Evolutionary conservation across 2,797 vertebrate species (phyloP).

Genomic region (Darevskia mixta): DNA sequence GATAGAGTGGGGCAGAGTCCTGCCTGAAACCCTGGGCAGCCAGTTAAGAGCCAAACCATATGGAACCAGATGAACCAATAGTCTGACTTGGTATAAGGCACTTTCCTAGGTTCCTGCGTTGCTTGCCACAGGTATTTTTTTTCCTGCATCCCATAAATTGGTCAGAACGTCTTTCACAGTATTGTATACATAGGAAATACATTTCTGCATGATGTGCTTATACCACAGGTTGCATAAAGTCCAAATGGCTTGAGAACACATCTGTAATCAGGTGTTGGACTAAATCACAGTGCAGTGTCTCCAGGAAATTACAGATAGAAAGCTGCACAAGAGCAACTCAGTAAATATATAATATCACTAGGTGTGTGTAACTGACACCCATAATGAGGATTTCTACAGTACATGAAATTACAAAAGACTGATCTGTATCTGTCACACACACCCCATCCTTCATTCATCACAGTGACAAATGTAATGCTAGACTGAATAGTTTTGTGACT

Average conservation of each 20-base stretch:
- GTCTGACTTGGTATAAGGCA: no score
- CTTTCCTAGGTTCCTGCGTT: not conserved
- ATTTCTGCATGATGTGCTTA: constrained; percentile 24
- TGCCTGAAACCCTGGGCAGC: no score
- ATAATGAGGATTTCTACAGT: not conserved
- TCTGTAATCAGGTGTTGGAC: not conserved
- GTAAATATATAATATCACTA: not conserved
- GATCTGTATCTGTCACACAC: not conserved
- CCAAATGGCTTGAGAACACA: not conserved
- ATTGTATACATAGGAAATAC: not conserved
- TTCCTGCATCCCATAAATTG: not conserved
- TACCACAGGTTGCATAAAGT: not conserved
- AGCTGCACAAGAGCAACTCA: not conserved
- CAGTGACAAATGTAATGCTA: constrained; percentile 14
- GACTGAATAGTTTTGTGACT: not conserved
- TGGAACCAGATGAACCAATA: no score
- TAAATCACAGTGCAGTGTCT: not conserved
- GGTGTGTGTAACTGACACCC: not conserved
- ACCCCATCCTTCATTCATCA: constrained; percentile 8
- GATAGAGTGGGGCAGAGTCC: no score
- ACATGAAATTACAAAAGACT: constrained; percentile 9
- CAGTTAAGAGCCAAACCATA: no score
- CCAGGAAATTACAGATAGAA: not conserved
- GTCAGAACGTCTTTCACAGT: constrained; percentile 11
- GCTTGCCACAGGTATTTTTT: not conserved